phyloP scores from a whole-genome alignment of 2,797 vertebrate genomes.

The Paguma larvata region DNA sequence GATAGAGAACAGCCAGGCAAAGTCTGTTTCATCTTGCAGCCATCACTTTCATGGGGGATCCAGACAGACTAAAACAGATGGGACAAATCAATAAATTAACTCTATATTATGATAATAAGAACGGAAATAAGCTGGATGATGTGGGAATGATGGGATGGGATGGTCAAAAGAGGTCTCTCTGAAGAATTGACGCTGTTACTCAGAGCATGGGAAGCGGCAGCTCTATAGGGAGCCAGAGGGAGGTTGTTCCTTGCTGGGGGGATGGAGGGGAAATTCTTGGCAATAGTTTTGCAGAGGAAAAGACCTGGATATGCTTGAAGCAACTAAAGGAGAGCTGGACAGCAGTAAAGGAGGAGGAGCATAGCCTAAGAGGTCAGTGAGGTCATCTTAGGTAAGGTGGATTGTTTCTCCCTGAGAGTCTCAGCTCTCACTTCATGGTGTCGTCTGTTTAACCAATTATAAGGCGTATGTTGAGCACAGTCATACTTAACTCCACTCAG shows the following conservation, averaged over 20 bases:
- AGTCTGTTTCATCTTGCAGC: neutral
- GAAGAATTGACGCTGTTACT: neutral
- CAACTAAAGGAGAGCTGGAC: neutral
- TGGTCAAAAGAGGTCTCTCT: neutral
- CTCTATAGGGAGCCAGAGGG: neutral
- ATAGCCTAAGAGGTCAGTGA: neutral
- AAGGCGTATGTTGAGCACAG: neutral
- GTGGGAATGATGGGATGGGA: neutral
- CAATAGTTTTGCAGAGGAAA: neutral
- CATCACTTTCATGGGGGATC: neutral
- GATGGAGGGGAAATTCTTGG: too few species aligned
- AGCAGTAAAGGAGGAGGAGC: neutral
- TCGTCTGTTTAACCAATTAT: neutral
- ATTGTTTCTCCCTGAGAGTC: neutral
- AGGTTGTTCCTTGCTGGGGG: neutral
- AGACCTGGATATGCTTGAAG: neutral
- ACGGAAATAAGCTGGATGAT: neutral
- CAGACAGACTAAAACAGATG: neutral
- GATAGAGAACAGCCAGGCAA: neutral
- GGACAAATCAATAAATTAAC: neutral
- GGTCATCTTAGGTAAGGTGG: neutral
- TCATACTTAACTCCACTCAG: neutral
- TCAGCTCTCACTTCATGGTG: neutral
- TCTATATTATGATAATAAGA: neutral
- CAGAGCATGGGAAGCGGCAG: neutral